These are phyloP conservation scores for Columba livia DNA, from an alignment of 2,113 vertebrate species.

Conservation along the genomic window DNA sequence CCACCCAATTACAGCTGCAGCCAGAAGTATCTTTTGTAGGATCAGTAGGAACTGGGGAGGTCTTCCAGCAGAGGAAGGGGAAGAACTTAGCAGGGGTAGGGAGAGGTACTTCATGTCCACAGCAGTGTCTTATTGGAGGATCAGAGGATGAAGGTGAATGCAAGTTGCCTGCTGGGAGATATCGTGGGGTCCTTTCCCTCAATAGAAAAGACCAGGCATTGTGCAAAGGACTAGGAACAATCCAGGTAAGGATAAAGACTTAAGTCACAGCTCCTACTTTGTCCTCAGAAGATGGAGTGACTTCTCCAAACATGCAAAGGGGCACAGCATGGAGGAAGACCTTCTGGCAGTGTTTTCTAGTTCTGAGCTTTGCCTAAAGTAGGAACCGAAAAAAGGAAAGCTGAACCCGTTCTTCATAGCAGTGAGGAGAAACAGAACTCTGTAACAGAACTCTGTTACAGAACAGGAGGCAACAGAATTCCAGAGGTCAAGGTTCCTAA, in stretches of 20 bases:
- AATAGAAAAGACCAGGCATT: not conserved
- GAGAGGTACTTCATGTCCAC: not conserved
- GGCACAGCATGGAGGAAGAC: not conserved
- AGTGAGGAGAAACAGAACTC: not conserved
- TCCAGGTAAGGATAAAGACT: not conserved
- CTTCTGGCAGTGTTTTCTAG: not conserved
- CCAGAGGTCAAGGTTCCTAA: not conserved
- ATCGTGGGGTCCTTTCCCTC: not conserved
- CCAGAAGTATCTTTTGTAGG: not conserved
- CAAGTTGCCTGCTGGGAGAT: not conserved
- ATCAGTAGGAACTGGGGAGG: not conserved
- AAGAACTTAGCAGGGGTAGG: not conserved
- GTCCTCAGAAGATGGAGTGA: not conserved
- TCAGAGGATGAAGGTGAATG: not conserved
- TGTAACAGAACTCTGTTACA: not conserved
- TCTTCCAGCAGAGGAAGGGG: not conserved
- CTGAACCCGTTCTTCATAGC: not conserved
- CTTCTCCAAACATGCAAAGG: not conserved
- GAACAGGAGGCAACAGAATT: not conserved
- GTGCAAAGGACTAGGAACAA: not conserved
- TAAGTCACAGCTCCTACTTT: not conserved
- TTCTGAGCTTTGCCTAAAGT: not conserved
- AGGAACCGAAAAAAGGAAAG: not conserved
- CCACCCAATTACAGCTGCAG: slow-evolving; percentile 10
- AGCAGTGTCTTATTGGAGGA: not conserved